Percentiles rank a stretch among this genome's conserved stretches.
Evolutionary conservation across 2,888 invertebrate species (phyloP).

Genomic region (Furcula furcula): DNA sequence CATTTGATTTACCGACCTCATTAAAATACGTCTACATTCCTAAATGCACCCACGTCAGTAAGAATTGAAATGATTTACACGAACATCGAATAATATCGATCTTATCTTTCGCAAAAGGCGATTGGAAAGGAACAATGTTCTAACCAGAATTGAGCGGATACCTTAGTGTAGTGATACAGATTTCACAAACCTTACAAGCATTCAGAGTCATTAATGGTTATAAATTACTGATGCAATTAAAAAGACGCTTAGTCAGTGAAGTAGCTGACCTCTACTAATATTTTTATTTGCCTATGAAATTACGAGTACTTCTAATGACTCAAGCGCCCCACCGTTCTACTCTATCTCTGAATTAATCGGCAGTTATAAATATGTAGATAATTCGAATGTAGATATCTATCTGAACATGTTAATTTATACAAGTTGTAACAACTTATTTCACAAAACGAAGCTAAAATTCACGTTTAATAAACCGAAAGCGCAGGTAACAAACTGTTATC

Average conservation of each 20-base stretch:
- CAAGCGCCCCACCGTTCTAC: slow-evolving; percentile 13
- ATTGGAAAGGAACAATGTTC: slow-evolving; percentile 44
- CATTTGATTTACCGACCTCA: slow-evolving; percentile 65
- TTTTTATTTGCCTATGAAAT: slow-evolving; percentile 36
- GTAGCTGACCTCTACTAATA: slow-evolving; percentile 27
- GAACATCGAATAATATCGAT: slow-evolving; percentile 23
- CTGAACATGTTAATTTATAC: slow-evolving; percentile 27
- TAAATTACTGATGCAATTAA: slow-evolving; percentile 23
- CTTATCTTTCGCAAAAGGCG: slow-evolving; percentile 23
- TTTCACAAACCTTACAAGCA: slow-evolving; percentile 29
- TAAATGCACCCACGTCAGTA: slow-evolving; percentile 34
- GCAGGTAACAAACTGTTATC: slow-evolving; percentile 25
- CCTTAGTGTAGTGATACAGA: slow-evolving; percentile 18
- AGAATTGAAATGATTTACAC: slow-evolving; percentile 29
- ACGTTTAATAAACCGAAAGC: slow-evolving; percentile 23
- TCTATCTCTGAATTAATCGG: slow-evolving; percentile 38
- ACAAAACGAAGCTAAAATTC: slow-evolving; percentile 16
- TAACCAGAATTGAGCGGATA: slow-evolving; percentile 34
- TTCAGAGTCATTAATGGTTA: slow-evolving; percentile 25
- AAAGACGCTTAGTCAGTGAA: slow-evolving; percentile 24
- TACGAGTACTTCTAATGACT: slow-evolving; percentile 30
- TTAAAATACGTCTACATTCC: slow-evolving; percentile 50
- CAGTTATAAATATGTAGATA: slow-evolving; percentile 39
- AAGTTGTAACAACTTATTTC: slow-evolving; percentile 19
- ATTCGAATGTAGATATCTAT: slow-evolving; percentile 33